A percentile compares a stretch with the other conserved stretches of the same genome.
phyloP scores from a whole-genome alignment of 2,797 vertebrate genomes.

The Typhlichthys subterraneus region DNA sequence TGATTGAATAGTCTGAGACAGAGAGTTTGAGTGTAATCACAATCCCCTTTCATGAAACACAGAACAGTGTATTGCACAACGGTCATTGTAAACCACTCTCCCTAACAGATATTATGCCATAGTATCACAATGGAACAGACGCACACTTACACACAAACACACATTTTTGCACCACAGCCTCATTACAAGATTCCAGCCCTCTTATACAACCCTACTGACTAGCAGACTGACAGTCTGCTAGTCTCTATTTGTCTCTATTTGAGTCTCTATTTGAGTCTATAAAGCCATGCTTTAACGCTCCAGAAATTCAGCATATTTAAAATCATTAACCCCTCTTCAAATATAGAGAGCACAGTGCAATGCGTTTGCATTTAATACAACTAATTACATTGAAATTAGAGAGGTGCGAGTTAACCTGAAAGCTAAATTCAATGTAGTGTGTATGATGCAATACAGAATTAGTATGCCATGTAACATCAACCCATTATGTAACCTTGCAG shows the following conservation, averaged over 20 bases:
- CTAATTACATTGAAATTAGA: too few species aligned
- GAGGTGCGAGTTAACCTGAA: too few species aligned
- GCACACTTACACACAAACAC: constrained; percentile 8
- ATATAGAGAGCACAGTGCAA: neutral
- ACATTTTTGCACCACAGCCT: constrained; percentile 31
- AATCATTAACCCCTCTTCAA: constrained; percentile 25
- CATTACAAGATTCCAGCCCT: constrained; percentile 46
- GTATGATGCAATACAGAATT: too few species aligned
- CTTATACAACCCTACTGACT: constrained; percentile 53
- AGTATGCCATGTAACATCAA: too few species aligned
- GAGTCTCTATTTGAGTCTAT: constrained; percentile 60
- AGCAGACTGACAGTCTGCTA: too few species aligned
- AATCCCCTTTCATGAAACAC: constrained; percentile 25
- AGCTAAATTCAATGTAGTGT: too few species aligned
- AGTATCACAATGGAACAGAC: constrained; percentile 12
- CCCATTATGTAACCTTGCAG: too few species aligned
- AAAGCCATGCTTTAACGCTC: constrained; percentile 46
- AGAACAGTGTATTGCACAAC: constrained; percentile 32
- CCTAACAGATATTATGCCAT: constrained; percentile 27
- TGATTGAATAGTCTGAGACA: constrained; percentile 10
- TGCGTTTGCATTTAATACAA: neutral
- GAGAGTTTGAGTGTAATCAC: constrained; percentile 16
- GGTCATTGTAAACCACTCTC: constrained; percentile 25
- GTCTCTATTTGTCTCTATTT: too few species aligned
- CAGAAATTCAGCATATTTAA: constrained; percentile 51